Conservation (phyloP, 2,888 invertebrate species). For the Heliconius aoede region DNA sequence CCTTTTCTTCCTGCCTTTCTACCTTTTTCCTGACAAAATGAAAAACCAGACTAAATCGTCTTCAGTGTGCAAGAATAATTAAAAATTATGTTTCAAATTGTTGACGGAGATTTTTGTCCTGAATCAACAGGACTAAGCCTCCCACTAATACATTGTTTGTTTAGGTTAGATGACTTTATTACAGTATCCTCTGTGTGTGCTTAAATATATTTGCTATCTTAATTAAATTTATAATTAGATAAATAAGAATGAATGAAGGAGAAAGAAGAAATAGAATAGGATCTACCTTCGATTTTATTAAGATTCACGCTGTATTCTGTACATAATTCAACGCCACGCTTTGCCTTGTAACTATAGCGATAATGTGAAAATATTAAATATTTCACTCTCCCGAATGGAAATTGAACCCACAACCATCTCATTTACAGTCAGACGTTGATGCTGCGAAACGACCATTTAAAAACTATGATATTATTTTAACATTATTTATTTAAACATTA, state of each 20-base stretch:
- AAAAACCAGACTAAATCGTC: conserved; percentile 1
- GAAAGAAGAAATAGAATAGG: background rate
- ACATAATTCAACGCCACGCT: no score
- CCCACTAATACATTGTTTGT: conserved; percentile 41
- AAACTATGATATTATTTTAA: background rate
- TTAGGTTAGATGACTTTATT: conserved; percentile 41
- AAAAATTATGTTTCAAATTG: conserved; percentile 34
- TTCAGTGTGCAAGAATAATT: conserved; percentile 13
- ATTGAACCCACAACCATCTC: no score
- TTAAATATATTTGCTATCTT: conserved; percentile 26
- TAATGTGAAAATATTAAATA: no score
- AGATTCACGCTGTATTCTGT: background rate
- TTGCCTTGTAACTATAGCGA: no score
- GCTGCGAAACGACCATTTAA: background rate
- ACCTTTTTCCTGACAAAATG: background rate
- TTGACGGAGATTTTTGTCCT: conserved; percentile 36
- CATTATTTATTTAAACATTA: background rate
- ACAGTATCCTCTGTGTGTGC: conserved; percentile 18
- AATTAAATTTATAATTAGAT: conserved; percentile 35
- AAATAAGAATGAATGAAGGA: background rate
- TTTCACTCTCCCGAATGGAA: no score
- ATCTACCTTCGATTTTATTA: background rate
- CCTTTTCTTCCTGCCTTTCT: no score
- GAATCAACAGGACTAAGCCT: conserved; percentile 38
- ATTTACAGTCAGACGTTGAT: no score